A percentile compares a stretch with the other conserved stretches of the same genome.
Evolutionary conservation across 2,113 vertebrate species (phyloP).

Genomic region (Leiothrix lutea): DNA sequence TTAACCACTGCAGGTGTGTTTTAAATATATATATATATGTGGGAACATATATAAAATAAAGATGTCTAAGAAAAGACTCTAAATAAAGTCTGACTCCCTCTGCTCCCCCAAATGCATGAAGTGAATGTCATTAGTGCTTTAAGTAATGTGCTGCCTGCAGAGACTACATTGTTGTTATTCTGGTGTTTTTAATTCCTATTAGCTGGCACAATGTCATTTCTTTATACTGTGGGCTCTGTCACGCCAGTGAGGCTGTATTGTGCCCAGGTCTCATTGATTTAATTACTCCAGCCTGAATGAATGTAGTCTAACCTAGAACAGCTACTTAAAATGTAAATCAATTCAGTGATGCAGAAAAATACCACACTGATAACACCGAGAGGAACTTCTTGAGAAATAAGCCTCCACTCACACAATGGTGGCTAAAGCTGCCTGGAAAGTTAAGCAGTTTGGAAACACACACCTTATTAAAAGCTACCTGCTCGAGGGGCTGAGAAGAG

Average conservation of each 20-base stretch:
- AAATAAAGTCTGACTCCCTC: neutral
- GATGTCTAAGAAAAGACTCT: neutral
- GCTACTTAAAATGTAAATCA: slow-evolving; percentile 86
- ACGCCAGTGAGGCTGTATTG: slow-evolving; percentile 76
- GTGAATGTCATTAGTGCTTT: slow-evolving; percentile 41
- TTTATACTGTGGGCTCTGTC: slow-evolving; percentile 71
- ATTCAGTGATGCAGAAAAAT: slow-evolving; percentile 88
- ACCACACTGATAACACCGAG: slow-evolving; percentile 80
- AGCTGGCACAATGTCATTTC: slow-evolving; percentile 61
- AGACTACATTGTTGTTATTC: slow-evolving; percentile 48
- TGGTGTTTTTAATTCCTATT: slow-evolving; percentile 70
- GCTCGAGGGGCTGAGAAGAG: neutral
- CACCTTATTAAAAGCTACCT: slow-evolving; percentile 48
- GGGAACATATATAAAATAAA: neutral
- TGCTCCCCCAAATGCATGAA: neutral
- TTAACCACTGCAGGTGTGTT: neutral
- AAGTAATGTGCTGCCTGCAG: slow-evolving; percentile 49
- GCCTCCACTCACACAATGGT: slow-evolving; percentile 76
- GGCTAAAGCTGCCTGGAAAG: slow-evolving; percentile 46
- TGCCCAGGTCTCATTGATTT: slow-evolving; percentile 83
- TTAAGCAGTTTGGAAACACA: slow-evolving; percentile 73
- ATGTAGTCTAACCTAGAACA: slow-evolving; percentile 77
- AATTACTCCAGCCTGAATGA: slow-evolving; percentile 81
- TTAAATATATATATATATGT: neutral
- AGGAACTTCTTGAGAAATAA: slow-evolving; percentile 73